Evolutionary conservation across 35 echinoderm and acorn worm species (phyloP).

Genomic region (Anneissia japonica): DNA sequence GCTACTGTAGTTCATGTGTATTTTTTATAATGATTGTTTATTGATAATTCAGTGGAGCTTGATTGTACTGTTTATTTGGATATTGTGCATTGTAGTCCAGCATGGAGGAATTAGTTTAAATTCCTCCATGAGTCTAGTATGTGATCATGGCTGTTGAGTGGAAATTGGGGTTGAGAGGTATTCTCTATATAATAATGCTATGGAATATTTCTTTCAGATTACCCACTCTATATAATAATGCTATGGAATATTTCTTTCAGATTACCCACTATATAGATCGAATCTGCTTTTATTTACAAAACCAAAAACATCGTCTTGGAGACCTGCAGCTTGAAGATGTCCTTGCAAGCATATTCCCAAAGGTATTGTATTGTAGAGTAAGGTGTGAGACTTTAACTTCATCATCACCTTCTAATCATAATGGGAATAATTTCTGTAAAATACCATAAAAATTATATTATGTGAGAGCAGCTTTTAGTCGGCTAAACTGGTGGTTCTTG

Average conservation of each 20-base stretch:
- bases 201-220: constrained; percentile 34
- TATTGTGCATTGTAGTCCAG: not conserved
- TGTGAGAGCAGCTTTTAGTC: too few species aligned
- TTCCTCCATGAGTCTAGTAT: not conserved
- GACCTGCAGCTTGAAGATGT: constrained; percentile 38
- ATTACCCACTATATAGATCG: constrained; percentile 69
- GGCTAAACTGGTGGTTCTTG: too few species aligned
- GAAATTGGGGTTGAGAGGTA: not conserved
- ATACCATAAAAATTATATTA: too few species aligned
- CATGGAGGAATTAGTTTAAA: not conserved
- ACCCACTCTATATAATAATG: not conserved
- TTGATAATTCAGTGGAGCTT: not conserved
- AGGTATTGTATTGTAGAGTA: constrained; percentile 30
- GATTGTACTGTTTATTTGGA: not conserved
- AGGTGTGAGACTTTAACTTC: too few species aligned
- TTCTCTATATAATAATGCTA: not conserved
- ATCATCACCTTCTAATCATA: too few species aligned
- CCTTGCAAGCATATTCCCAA: constrained; percentile 49
- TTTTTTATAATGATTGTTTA: too few species aligned
- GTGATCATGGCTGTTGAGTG: not conserved
- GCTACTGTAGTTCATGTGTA: too few species aligned
- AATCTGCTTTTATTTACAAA: constrained; percentile 39
- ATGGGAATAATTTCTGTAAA: too few species aligned
- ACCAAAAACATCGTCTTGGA: constrained; percentile 32
- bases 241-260: constrained; percentile 23